Conservation (phyloP, 2,888 invertebrate species). For the Acrobasis consociella region DNA sequence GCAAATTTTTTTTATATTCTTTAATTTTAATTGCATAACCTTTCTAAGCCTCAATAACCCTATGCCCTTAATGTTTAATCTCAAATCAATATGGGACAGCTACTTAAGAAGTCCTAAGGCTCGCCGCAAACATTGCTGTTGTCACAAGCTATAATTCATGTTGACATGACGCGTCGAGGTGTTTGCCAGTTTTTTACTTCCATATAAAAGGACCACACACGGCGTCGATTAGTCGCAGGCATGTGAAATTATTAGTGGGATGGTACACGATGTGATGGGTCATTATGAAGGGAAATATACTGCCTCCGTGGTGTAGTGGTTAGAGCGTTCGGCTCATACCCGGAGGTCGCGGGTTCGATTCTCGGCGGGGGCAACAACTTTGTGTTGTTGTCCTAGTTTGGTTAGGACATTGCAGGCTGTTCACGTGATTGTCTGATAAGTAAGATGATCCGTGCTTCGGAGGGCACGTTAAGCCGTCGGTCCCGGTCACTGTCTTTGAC, state of each 20-base stretch:
- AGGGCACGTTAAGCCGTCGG: too few relatives aligned
- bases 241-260: conserved; percentile 19
- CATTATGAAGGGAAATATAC: background rate
- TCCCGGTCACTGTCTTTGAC: too few relatives aligned
- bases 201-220: conserved; percentile 53
- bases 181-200: conserved; percentile 48
- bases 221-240: conserved; percentile 46
- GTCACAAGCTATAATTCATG: conserved; percentile 59
- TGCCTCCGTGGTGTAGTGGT: too few relatives aligned
- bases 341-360: too few relatives aligned
- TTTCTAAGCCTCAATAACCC: conserved; percentile 4
- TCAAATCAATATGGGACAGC: conserved; percentile 28
- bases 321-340: too few relatives aligned
- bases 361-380: too few relatives aligned
- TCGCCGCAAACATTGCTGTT: conserved; percentile 30
- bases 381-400: too few relatives aligned
- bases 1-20: too few relatives aligned
- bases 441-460: too few relatives aligned
- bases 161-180: conserved; percentile 52
- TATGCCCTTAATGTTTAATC: conserved; percentile 7
- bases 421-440: too few relatives aligned
- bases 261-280: conserved; percentile 18
- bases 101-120: conserved; percentile 38
- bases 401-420: too few relatives aligned
- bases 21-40: background rate